These are phyloP conservation scores for Suncus etruscus DNA, from an alignment of 2,113 vertebrate genomes.

Conservation along the genomic window DNA sequence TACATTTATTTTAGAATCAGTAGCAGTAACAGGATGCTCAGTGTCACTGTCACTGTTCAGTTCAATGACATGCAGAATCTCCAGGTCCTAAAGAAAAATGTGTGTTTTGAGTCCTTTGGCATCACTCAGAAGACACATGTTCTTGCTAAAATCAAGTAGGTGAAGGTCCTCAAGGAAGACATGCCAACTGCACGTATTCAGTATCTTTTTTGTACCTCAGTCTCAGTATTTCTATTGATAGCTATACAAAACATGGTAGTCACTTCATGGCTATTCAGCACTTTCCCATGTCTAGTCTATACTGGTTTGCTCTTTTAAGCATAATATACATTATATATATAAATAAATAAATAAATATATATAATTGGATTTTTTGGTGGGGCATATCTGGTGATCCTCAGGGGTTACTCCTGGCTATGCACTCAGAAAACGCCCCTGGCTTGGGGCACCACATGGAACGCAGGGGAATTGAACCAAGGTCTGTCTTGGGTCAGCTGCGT, in stretches of 20 bases:
- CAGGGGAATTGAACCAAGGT: no score
- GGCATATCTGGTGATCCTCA: no score
- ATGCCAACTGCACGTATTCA: no score
- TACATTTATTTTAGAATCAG: neutral
- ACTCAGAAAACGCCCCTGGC: no score
- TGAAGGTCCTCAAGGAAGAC: neutral
- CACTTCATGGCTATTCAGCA: neutral
- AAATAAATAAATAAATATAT: no score
- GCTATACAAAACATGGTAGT: neutral
- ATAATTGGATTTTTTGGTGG: no score
- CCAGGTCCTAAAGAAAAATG: neutral
- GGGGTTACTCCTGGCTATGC: no score
- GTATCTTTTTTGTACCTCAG: no score
- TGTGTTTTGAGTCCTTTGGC: neutral
- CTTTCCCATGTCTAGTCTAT: neutral
- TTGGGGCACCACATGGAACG: no score
- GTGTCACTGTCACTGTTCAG: neutral
- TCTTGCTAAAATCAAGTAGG: neutral
- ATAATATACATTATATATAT: neutral
- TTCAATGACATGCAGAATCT: neutral
- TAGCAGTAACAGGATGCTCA: neutral
- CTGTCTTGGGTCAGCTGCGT: no score
- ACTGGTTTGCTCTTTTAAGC: neutral
- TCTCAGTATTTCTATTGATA: neutral
- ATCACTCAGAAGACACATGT: neutral